These are phyloP conservation scores for Stichodactyla mertensii DNA, from an alignment of 64 coral and sea anemone genomes.

Conservation along the genomic window DNA sequence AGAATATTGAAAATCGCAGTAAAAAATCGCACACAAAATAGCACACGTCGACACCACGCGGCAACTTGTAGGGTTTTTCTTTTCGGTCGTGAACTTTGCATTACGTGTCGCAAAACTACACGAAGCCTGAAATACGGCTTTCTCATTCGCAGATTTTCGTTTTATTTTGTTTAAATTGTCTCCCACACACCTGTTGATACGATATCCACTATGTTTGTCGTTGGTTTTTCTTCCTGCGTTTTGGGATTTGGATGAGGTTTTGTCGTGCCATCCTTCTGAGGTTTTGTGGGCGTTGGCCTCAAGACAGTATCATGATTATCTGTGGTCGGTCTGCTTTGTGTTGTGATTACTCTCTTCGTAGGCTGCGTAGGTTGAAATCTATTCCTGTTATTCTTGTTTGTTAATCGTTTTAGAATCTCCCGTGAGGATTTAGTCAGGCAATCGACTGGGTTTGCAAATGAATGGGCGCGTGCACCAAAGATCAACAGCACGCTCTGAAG, in stretches of 20 bases:
- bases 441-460: conserved; percentile 12
- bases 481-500: conserved; percentile 73
- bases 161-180: background rate
- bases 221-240: background rate
- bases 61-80: no score
- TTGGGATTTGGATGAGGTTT: background rate
- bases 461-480: conserved; percentile 7
- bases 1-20: no score
- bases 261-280: background rate
- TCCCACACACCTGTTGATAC: background rate
- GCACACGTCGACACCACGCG: no score
- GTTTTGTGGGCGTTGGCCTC: background rate
- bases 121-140: no score
- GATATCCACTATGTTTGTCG: background rate
- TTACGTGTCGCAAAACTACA: no score
- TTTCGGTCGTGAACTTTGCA: no score
- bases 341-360: background rate
- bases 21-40: no score
- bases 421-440: conserved; percentile 3
- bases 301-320: background rate
- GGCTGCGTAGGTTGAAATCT: background rate
- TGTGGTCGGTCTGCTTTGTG: background rate
- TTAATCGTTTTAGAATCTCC: conserved; percentile 14
- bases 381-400: background rate
- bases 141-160: background rate